These are phyloP conservation scores for Anguilla megastoma DNA, from an alignment of 2,797 vertebrate species.

Conservation along the genomic window DNA sequence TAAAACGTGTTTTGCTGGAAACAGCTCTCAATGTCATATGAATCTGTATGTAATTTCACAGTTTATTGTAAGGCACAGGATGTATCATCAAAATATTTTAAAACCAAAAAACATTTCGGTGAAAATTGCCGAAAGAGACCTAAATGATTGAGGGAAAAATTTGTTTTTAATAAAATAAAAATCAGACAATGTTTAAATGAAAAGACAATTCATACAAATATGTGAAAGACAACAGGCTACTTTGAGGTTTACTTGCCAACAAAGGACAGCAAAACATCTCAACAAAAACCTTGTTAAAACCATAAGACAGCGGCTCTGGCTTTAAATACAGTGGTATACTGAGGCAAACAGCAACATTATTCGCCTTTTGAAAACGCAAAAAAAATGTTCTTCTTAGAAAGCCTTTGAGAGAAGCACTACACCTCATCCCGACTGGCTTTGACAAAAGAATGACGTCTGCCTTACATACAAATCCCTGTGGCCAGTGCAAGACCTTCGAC, in stretches of 20 bases:
- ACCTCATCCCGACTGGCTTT: not conserved
- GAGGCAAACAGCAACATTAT: conserved; percentile 3
- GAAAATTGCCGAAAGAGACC: not conserved
- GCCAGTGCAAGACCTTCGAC: not conserved
- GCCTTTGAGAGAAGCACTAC: not conserved
- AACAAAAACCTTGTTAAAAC: not conserved
- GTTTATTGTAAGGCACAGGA: not conserved
- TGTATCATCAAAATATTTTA: not conserved
- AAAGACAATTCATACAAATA: not conserved
- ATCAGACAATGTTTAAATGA: not conserved
- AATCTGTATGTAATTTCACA: not conserved
- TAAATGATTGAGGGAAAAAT: not conserved
- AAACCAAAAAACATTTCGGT: too few relatives aligned
- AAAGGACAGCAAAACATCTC: not conserved
- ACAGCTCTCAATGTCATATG: not conserved
- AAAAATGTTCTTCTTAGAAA: not conserved
- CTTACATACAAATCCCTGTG: not conserved
- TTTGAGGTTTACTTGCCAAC: too few relatives aligned
- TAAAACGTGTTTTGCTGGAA: not conserved
- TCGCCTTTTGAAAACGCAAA: not conserved
- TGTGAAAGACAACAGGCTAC: not conserved
- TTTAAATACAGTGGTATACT: not conserved
- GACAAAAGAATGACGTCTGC: not conserved
- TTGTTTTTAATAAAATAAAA: not conserved
- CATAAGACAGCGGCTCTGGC: not conserved